A percentile compares a stretch with the other conserved stretches of the same genome.
phyloP scores from a whole-genome alignment of 2,888 invertebrate genomes.

The Drosophila parthenogenetica region DNA sequence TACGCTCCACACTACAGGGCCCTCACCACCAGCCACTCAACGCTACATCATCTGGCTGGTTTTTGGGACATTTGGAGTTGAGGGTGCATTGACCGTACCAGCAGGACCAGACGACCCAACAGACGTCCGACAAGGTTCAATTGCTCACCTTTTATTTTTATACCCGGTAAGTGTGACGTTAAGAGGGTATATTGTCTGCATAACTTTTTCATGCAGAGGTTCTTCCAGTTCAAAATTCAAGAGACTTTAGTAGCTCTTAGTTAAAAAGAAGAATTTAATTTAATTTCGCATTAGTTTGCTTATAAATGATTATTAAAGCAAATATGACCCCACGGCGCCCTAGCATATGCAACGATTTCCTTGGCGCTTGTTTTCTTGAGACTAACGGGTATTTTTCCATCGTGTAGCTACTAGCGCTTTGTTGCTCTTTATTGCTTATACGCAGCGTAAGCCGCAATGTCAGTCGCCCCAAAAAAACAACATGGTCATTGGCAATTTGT shows the following conservation, averaged over 20 bases:
- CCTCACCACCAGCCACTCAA: not conserved
- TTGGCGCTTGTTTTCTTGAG: too few relatives aligned
- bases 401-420: not conserved
- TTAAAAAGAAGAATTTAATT: too few relatives aligned
- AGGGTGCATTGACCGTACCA: slow-evolving; percentile 48
- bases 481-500: not conserved
- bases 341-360: not conserved
- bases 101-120: not conserved
- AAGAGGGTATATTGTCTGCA: not conserved
- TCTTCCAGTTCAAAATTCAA: too few relatives aligned
- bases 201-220: too few relatives aligned
- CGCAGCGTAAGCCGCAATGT: slow-evolving; percentile 44
- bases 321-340: not conserved
- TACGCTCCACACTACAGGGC: too few relatives aligned
- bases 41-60: not conserved
- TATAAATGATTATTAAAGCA: not conserved
- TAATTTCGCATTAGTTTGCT: too few relatives aligned
- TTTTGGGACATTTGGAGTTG: slow-evolving; percentile 7
- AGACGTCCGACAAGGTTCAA: slow-evolving; percentile 1
- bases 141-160: not conserved
- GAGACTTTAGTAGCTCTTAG: too few relatives aligned
- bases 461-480: slow-evolving; percentile 1
- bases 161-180: not conserved
- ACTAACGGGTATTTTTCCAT: not conserved
- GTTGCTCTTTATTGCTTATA: slow-evolving; percentile 40